Evolutionary conservation across 2,888 invertebrate species (phyloP).

Genomic region (Caenorhabditis sp.): DNA sequence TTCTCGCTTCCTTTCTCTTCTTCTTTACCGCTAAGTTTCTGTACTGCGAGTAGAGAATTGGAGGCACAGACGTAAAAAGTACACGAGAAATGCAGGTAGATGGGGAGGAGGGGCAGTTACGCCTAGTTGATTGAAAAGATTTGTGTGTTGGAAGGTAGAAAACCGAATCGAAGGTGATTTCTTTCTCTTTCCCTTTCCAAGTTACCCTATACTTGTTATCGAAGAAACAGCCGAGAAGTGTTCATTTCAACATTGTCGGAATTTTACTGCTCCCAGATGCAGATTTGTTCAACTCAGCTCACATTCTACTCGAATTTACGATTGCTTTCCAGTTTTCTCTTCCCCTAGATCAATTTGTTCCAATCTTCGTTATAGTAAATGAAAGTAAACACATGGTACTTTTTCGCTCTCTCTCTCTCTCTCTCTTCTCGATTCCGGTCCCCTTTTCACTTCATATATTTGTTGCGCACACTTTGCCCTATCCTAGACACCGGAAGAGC

Average conservation of each 20-base stretch:
- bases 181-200: no score
- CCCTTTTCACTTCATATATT: conserved; percentile 15
- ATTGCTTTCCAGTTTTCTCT: no score
- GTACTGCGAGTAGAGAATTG: background rate
- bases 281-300: no score
- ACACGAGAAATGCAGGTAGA: background rate
- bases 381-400: background rate
- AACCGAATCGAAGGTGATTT: no score
- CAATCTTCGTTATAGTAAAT: no score
- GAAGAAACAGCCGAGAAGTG: no score
- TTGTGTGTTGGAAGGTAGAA: conserved; percentile 25
- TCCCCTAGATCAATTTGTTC: background rate
- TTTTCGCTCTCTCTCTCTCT: background rate
- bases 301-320: no score
- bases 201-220: no score
- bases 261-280: no score
- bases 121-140: conserved; percentile 44
- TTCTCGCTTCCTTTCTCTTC: no score
- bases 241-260: no score
- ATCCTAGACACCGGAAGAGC: conserved; percentile 14
- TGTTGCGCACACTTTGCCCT: conserved; percentile 47
- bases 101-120: conserved; percentile 17
- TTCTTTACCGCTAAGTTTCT: background rate
- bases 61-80: no score
- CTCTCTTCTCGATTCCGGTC: conserved; percentile 14